phyloP scores from a whole-genome alignment of 2,888 invertebrate species.

The Lepidocyrtoides sp. region DNA sequence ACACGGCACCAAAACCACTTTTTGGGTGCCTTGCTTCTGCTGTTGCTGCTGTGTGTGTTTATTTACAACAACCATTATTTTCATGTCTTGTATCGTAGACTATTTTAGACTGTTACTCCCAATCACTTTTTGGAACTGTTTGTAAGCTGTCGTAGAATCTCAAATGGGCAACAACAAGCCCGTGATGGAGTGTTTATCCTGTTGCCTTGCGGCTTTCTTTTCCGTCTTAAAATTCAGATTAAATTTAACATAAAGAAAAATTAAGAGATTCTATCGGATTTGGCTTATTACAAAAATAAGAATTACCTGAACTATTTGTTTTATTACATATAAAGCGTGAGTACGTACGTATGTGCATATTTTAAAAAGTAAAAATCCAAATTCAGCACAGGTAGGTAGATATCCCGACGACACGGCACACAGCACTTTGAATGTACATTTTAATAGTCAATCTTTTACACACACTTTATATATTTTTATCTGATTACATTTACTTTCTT shows the following conservation, averaged over 20 bases:
- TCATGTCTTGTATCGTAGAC: neutral
- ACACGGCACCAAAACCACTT: slow-evolving; percentile 48
- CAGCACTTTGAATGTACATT: neutral
- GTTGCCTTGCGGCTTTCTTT: neutral
- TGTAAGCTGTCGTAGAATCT: slow-evolving; percentile 60
- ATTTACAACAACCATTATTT: neutral
- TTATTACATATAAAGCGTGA: neutral
- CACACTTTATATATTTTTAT: slow-evolving; percentile 59
- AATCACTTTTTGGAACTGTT: slow-evolving; percentile 28
- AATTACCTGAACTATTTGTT: slow-evolving; percentile 33
- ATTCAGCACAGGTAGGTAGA: neutral
- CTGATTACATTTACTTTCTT: slow-evolving; percentile 67
- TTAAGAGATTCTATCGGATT: slow-evolving; percentile 17
- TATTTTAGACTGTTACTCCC: neutral
- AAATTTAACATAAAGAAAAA: slow-evolving; percentile 31
- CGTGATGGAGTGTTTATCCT: slow-evolving; percentile 22
- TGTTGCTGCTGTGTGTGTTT: neutral
- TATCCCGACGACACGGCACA: too few relatives aligned
- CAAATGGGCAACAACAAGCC: slow-evolving; percentile 43
- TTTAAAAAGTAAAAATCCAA: neutral
- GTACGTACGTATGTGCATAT: neutral
- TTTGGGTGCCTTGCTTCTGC: slow-evolving; percentile 30
- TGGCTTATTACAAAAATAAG: neutral
- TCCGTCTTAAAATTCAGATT: neutral
- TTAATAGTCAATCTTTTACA: neutral